Conservation (phyloP, 2,888 invertebrate genomes). For the Erebia epiphron region DNA sequence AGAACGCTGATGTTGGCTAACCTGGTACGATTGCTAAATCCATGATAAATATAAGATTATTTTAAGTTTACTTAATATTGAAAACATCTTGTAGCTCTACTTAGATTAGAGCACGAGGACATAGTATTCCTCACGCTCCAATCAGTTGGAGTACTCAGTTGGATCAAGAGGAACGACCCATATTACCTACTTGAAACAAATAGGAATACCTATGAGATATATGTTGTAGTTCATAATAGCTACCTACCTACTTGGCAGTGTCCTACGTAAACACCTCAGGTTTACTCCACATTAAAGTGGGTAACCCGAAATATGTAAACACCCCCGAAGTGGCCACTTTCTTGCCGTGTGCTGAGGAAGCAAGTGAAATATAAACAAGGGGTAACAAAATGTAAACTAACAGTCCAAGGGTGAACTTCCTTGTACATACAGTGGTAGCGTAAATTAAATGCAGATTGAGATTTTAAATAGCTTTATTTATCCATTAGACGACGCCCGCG, state of each 20-base stretch:
- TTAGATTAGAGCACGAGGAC: too few species aligned
- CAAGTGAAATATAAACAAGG: slow-evolving; percentile 16
- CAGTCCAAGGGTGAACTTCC: background rate
- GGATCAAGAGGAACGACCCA: too few species aligned
- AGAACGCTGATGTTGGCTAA: too few species aligned
- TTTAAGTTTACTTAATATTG: too few species aligned
- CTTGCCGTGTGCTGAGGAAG: slow-evolving; percentile 4
- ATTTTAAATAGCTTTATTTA: too few species aligned
- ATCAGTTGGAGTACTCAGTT: too few species aligned
- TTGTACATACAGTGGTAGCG: background rate
- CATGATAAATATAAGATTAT: too few species aligned
- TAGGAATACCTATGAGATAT: background rate
- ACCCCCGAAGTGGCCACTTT: slow-evolving; percentile 2
- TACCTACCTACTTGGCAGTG: background rate
- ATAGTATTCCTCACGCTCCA: too few species aligned
- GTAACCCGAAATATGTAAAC: slow-evolving; percentile 2
- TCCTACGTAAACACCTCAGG: slow-evolving; percentile 3
- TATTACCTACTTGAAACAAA: slow-evolving; percentile 4
- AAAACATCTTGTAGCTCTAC: too few species aligned
- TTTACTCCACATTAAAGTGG: slow-evolving; percentile 8
- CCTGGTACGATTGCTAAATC: too few species aligned
- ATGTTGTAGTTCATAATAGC: background rate
- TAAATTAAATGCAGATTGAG: too few species aligned
- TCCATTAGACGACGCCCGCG: too few species aligned
- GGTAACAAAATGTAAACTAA: background rate